Base-by-base conservation (phyloP, 2,113 vertebrate genomes). In the Rhinoptilus africanus region DNA sequence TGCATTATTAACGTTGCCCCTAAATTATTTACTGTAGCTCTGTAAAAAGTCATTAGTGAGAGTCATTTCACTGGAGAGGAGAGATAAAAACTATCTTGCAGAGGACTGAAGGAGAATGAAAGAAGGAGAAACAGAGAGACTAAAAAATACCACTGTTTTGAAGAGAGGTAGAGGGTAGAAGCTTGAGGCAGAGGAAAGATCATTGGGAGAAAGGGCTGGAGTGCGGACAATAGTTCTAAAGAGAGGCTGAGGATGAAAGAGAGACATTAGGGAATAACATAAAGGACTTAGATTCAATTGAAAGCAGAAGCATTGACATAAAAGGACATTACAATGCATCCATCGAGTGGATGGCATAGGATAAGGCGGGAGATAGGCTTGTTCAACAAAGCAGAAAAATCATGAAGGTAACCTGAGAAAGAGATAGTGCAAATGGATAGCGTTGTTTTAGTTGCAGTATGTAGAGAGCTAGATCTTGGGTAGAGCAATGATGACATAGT, bases 1-100 rank as follows among this genome's bases (percentile, higher is more conserved):
- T 95, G 45, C 96, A 95, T 96, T 94, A 96, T 94, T 96, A 95
- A 93, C 45, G 0, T 60, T 76, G 20, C 7, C 63, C 32, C 50
- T 97, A 75, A 97, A 97, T 96, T 97, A 96, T 97, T 96, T 95
- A 97, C 73, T 66, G n/a, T 78, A 90, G 28, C 59, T 94, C 57
- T 41, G 0, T 92, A 82, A 94, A 94, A 94, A 64, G 54, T 94
- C 78, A 91, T 96, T 93, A 97, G 47, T 88, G 62, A 81, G 69
- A 92, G 12, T 35, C 1, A 0, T 88, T 82, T 83, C 34, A 54
- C 20, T 66, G 48, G 17, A 75, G 28, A 92, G 24, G 41, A 95
- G 19, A 72, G 30, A 9, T 88, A 24, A 95, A 92, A 95, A 53
- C 18, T 47, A 78, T n/a, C 37, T 94, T 87, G 23, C 24, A 82